A percentile compares a stretch with the other conserved stretches of the same genome.
Conservation (phyloP, 2,888 invertebrate genomes). For the Meandrusa payeni region DNA sequence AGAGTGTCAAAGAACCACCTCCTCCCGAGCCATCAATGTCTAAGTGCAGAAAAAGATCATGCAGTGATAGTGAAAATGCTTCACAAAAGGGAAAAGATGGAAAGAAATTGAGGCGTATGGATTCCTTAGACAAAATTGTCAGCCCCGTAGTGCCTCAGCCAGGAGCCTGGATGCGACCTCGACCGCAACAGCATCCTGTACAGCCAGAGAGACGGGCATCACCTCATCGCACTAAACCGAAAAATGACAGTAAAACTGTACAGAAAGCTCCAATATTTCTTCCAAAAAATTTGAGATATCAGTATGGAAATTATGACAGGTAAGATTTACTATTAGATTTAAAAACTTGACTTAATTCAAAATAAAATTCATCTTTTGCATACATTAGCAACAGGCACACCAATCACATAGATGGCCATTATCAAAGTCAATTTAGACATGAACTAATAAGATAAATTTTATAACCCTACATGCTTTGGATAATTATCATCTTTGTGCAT, state of each 20-base stretch:
- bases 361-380: too few relatives aligned
- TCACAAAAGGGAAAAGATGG: slow-evolving; percentile 75
- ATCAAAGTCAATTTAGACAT: too few relatives aligned
- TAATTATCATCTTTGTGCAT: too few relatives aligned
- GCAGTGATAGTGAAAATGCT: slow-evolving; percentile 78
- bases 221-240: slow-evolving; percentile 58
- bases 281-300: slow-evolving; percentile 89
- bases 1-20: slow-evolving; percentile 59
- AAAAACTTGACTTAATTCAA: too few relatives aligned
- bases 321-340: slow-evolving; percentile 47
- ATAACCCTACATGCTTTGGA: too few relatives aligned
- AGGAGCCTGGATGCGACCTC: slow-evolving; percentile 88
- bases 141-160: slow-evolving; percentile 96
- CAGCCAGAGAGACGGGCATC: slow-evolving; percentile 73
- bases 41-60: slow-evolving; percentile 70
- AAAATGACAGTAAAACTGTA: slow-evolving; percentile 58
- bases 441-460: too few relatives aligned
- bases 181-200: slow-evolving; percentile 56
- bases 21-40: slow-evolving; percentile 64
- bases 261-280: slow-evolving; percentile 84
- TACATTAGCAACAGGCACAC: too few relatives aligned
- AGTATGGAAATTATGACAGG: slow-evolving; percentile 97
- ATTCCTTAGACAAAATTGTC: slow-evolving; percentile 92
- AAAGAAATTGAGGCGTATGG: slow-evolving; percentile 84
- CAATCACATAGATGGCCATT: too few relatives aligned